Conservation (phyloP, 2,888 invertebrate species). For the Junonia oenone region DNA sequence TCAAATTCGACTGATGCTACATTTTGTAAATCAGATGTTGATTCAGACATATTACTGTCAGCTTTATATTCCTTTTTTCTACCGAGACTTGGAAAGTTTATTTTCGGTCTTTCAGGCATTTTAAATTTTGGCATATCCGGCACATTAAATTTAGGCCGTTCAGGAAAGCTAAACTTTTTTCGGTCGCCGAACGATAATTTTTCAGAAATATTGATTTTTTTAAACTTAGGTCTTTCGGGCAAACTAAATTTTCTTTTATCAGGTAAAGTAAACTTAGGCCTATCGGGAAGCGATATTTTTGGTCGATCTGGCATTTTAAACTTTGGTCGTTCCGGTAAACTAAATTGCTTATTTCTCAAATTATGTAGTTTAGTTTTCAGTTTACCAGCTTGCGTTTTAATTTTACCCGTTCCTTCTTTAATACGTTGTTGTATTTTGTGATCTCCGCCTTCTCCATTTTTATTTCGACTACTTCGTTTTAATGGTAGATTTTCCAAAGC, state of each 20-base stretch:
- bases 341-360: constrained; percentile 81
- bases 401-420: constrained; percentile 83
- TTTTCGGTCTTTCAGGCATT: constrained; percentile 81
- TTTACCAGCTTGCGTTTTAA: constrained; percentile 85
- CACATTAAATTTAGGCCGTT: constrained; percentile 75
- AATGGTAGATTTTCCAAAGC: constrained; percentile 82
- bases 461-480: constrained; percentile 77
- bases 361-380: constrained; percentile 83
- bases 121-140: constrained; percentile 79
- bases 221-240: constrained; percentile 80
- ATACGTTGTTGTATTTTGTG: constrained; percentile 83
- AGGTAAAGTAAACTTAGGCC: constrained; percentile 78
- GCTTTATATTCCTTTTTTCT: constrained; percentile 69
- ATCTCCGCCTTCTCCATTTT: constrained; percentile 71
- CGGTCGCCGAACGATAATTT: constrained; percentile 78
- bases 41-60: constrained; percentile 57
- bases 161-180: constrained; percentile 82
- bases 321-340: constrained; percentile 79
- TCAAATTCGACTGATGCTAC: constrained; percentile 83
- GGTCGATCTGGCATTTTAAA: constrained; percentile 80
- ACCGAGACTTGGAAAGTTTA: constrained; percentile 82
- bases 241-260: constrained; percentile 83
- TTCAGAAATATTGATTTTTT: constrained; percentile 69
- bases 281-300: constrained; percentile 74
- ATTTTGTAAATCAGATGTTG: constrained; percentile 56